Conservation (phyloP, 2,113 vertebrate genomes). For the Rhadina sibilatrix region DNA sequence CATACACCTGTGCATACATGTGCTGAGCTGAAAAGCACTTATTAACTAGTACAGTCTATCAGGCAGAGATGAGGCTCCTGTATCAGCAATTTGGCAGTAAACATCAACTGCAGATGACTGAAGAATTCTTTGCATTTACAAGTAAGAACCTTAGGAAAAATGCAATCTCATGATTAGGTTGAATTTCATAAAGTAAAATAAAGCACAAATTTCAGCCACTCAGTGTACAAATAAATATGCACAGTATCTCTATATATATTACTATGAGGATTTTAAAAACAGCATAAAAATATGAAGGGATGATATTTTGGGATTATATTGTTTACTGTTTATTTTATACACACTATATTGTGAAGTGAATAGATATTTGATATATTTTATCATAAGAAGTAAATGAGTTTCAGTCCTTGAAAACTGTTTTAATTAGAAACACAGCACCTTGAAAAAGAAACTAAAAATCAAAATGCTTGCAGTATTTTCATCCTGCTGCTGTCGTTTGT, state of each 20-base stretch:
- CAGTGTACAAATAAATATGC: background rate
- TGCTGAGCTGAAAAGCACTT: background rate
- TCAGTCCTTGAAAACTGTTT: background rate
- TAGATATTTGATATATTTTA: background rate
- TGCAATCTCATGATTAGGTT: accelerated
- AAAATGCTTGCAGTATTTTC: background rate
- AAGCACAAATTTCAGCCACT: background rate
- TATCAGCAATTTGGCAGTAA: background rate
- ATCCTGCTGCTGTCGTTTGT: background rate
- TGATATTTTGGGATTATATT: background rate
- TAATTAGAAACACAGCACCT: background rate
- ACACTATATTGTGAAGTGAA: background rate
- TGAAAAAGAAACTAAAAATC: background rate
- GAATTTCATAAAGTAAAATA: background rate
- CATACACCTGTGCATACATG: background rate
- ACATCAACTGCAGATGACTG: background rate
- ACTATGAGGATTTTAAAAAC: background rate
- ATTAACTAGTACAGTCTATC: background rate
- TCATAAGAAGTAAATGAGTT: background rate
- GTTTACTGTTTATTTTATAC: background rate
- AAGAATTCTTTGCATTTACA: background rate
- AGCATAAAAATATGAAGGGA: background rate
- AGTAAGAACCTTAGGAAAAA: background rate
- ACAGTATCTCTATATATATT: background rate
- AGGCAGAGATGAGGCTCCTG: background rate